phyloP scores from a whole-genome alignment of 2,797 vertebrate genomes.

The Propithecus perrieri region DNA sequence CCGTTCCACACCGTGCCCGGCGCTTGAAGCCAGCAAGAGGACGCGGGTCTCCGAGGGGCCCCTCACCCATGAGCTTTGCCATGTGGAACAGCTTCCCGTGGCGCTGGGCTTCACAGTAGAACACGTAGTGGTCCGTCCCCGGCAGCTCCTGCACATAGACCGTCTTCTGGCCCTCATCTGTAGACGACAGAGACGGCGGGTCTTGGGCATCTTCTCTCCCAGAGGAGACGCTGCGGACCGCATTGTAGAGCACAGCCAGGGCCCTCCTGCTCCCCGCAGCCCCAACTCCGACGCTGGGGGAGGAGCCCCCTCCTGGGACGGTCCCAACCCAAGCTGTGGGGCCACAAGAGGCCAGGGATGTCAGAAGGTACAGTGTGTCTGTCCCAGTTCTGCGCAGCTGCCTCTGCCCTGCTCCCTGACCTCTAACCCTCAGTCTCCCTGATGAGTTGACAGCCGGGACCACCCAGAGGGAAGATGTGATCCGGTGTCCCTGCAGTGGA shows the following conservation, averaged over 20 bases:
- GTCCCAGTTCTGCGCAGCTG: neutral
- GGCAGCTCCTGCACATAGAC: fast-evolving
- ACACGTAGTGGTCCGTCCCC: neutral
- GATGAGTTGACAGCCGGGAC: neutral
- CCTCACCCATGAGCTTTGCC: conserved; percentile 18
- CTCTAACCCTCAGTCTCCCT: neutral
- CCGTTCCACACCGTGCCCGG: fast-evolving
- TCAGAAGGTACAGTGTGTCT: too few relatives aligned
- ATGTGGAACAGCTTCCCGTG: fast-evolving
- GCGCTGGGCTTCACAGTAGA: neutral
- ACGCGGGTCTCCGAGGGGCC: fast-evolving
- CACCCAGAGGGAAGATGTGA: fast-evolving
- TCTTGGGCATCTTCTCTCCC: neutral
- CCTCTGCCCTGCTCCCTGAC: neutral
- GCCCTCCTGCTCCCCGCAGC: neutral
- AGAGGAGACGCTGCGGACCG: fast-evolving
- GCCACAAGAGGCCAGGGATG: neutral
- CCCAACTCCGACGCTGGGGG: too few relatives aligned
- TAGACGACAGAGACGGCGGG: fast-evolving
- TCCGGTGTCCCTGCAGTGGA: neutral
- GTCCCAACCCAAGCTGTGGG: fast-evolving
- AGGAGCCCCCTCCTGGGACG: neutral
- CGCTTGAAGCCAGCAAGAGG: fast-evolving
- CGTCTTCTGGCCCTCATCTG: fast-evolving
- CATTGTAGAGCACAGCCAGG: neutral